Evolutionary conservation across 1,140 invertebrate genomes (phyloP).

Genomic region (Lepidurus couesii): DNA sequence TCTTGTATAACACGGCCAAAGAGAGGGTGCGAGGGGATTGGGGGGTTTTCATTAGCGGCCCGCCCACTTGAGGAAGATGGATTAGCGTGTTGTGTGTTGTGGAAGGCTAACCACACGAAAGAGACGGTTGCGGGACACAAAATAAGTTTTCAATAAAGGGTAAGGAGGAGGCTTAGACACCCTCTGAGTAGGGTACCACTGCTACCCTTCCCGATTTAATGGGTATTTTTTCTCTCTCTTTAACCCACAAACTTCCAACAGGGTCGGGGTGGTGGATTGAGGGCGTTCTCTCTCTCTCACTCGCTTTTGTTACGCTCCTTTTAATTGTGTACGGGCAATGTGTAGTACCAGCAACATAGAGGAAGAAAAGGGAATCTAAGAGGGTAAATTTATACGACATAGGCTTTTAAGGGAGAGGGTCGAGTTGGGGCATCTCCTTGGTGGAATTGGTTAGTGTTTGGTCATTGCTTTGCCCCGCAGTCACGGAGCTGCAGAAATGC

Average conservation of each 20-base stretch:
- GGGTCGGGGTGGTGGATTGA: too few relatives aligned
- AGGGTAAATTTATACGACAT: slow-evolving; percentile 1
- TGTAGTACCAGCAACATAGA: not conserved
- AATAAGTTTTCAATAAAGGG: not conserved
- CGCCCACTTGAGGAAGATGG: not conserved
- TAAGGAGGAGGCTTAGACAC: not conserved
- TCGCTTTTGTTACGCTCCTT: not conserved
- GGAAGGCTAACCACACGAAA: not conserved
- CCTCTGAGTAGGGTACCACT: not conserved
- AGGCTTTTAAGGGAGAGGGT: not conserved
- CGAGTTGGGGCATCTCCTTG: not conserved
- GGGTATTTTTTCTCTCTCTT: too few relatives aligned
- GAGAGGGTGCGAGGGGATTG: not conserved
- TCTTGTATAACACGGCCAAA: not conserved
- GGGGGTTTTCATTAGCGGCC: not conserved
- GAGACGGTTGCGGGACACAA: not conserved
- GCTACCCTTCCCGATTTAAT: too few relatives aligned
- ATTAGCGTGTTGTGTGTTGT: not conserved
- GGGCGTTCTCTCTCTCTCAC: too few relatives aligned
- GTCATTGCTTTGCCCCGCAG: not conserved
- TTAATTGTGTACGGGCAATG: not conserved
- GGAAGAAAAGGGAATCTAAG: not conserved
- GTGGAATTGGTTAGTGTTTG: not conserved
- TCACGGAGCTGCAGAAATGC: not conserved
- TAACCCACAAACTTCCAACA: too few relatives aligned